Evolutionary conservation across 2,888 invertebrate species (phyloP).

Genomic region (Micropterix aruncella): DNA sequence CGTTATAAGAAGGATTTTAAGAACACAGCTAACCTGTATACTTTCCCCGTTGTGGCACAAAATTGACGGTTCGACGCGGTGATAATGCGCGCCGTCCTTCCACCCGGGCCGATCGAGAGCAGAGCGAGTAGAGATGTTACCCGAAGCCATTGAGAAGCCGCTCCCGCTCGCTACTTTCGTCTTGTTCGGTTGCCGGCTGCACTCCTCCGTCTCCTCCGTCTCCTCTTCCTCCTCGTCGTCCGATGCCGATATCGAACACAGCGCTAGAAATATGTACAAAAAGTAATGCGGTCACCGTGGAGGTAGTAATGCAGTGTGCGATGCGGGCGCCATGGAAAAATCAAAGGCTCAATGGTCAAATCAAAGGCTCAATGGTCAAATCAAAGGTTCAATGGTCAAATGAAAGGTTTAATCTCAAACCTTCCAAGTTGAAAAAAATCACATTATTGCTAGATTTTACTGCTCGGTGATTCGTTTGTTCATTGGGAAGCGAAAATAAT

Average conservation of each 20-base stretch:
- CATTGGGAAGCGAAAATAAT: no score
- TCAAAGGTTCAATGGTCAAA: no score
- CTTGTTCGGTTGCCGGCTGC: conserved; percentile 15
- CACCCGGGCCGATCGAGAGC: conserved; percentile 51
- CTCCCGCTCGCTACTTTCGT: background rate
- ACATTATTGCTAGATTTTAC: no score
- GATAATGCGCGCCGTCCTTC: conserved; percentile 64
- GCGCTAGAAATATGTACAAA: no score
- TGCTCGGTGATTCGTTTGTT: no score
- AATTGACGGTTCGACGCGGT: conserved; percentile 66
- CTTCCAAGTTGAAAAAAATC: no score
- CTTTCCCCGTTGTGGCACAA: conserved; percentile 87
- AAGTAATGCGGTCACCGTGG: no score
- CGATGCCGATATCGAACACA: background rate
- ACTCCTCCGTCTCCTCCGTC: background rate
- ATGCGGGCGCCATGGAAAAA: no score
- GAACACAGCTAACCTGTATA: conserved; percentile 52
- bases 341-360: no score
- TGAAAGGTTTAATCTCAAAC: no score
- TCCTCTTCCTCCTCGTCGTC: background rate
- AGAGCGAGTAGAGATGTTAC: conserved; percentile 28
- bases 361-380: no score
- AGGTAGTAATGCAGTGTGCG: no score
- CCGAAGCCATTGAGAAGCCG: conserved; percentile 18
- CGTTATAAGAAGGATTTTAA: background rate